These are phyloP conservation scores for mouse (Mus musculus) DNA, from an alignment of 2,113 vertebrate genomes.

Conservation along the genomic window DNA sequence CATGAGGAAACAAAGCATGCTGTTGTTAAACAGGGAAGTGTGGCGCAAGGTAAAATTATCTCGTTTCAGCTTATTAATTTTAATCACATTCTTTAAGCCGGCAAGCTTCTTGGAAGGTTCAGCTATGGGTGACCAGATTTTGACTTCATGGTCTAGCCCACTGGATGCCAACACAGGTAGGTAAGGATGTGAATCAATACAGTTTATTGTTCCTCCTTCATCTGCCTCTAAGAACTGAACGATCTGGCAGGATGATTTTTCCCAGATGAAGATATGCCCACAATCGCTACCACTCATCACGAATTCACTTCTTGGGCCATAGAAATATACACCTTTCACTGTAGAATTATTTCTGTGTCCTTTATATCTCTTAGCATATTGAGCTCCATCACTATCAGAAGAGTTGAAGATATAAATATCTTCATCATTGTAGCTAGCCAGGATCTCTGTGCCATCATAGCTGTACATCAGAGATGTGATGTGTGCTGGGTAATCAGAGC, in stretches of 20 bases:
- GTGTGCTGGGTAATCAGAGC: constrained; percentile 94
- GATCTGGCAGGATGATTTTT: constrained; percentile 94
- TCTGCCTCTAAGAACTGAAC: constrained; percentile 97
- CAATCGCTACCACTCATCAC: constrained; percentile 96
- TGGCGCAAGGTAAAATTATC: constrained; percentile 91
- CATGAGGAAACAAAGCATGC: constrained; percentile 93
- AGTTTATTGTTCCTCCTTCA: constrained; percentile 94
- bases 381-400: constrained; percentile 93
- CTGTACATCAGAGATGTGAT: constrained; percentile 96
- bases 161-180: constrained; percentile 94
- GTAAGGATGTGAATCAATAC: constrained; percentile 94
- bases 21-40: constrained; percentile 90
- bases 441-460: constrained; percentile 94
- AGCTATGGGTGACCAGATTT: constrained; percentile 94
- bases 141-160: constrained; percentile 94
- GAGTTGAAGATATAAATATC: constrained; percentile 97
- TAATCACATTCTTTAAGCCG: constrained; percentile 94
- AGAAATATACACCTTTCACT: constrained; percentile 96
- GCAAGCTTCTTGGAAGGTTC: constrained; percentile 89
- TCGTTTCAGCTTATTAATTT: constrained; percentile 93
- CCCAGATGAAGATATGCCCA: constrained; percentile 96
- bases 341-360: constrained; percentile 95
- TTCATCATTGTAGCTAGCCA: constrained; percentile 96
- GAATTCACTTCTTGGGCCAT: constrained; percentile 93
- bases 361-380: constrained; percentile 93